Conservation (phyloP, 1,140 invertebrate genomes). For the Lasioglossum baleicum region DNA sequence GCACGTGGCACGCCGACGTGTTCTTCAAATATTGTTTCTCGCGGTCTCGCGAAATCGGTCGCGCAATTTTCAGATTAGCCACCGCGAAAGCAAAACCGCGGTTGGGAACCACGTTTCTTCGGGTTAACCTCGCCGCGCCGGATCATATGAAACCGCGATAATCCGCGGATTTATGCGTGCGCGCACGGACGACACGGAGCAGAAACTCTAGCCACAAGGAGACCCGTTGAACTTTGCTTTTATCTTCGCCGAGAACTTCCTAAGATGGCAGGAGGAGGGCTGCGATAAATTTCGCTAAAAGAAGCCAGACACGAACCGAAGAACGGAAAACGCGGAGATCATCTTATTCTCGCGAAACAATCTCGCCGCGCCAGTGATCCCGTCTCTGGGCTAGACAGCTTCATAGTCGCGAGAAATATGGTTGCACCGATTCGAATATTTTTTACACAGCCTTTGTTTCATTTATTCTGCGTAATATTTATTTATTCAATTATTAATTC, state of each 20-base stretch:
- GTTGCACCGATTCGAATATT: too few relatives aligned
- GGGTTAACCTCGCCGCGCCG: background rate
- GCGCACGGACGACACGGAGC: background rate
- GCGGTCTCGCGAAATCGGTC: background rate
- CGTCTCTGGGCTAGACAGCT: background rate
- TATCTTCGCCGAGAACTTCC: background rate
- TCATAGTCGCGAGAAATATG: background rate
- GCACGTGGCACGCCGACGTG: background rate
- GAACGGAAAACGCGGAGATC: background rate
- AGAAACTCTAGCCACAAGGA: background rate
- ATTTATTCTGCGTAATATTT: too few relatives aligned
- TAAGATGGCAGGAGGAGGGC: background rate
- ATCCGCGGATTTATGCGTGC: background rate
- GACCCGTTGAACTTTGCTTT: background rate
- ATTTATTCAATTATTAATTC: too few relatives aligned
- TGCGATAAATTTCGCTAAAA: background rate
- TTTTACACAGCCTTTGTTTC: too few relatives aligned
- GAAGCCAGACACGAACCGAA: background rate
- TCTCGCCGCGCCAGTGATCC: background rate
- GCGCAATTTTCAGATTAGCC: conserved; percentile 1
- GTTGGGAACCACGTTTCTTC: background rate
- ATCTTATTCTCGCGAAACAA: background rate
- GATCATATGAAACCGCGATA: conserved; percentile 4
- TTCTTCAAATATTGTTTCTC: background rate
- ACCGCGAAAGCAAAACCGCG: background rate